Evolutionary conservation across 2,113 vertebrate species (phyloP).

Genomic region (Clarias magur): DNA sequence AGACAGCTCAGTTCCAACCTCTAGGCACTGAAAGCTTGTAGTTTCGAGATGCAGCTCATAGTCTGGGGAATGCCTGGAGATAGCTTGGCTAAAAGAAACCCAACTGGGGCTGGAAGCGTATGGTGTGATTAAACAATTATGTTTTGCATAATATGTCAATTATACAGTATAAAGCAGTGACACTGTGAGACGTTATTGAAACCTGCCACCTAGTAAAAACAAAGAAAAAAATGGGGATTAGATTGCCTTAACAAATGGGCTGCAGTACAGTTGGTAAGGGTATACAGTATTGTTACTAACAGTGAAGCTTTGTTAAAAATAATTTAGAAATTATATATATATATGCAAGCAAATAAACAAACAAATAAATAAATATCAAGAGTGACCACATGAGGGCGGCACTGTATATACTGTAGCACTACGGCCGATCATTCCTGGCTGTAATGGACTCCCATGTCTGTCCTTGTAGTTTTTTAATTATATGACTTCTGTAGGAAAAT

Average conservation of each 20-base stretch:
- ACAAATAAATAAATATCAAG: neutral
- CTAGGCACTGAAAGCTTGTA: neutral
- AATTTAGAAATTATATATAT: too few relatives aligned
- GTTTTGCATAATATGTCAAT: neutral
- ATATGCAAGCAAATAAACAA: too few relatives aligned
- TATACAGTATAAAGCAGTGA: neutral
- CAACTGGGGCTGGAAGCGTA: neutral
- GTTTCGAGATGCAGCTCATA: neutral
- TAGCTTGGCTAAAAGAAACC: neutral
- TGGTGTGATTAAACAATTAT: constrained; percentile 1
- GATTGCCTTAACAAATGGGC: neutral
- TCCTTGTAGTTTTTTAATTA: neutral
- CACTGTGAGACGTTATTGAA: neutral
- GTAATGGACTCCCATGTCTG: neutral
- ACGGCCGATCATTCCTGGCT: neutral
- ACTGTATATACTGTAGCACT: neutral
- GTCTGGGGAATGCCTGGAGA: neutral
- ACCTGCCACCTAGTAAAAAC: neutral
- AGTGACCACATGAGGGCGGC: constrained; percentile 1
- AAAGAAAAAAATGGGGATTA: neutral
- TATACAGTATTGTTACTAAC: neutral
- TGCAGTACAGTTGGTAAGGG: neutral
- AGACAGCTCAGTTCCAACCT: neutral
- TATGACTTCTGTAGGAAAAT: neutral
- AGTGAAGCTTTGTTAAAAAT: neutral